These are phyloP conservation scores for Eciton burchellii DNA, from an alignment of 1,140 invertebrate species.

Conservation along the genomic window DNA sequence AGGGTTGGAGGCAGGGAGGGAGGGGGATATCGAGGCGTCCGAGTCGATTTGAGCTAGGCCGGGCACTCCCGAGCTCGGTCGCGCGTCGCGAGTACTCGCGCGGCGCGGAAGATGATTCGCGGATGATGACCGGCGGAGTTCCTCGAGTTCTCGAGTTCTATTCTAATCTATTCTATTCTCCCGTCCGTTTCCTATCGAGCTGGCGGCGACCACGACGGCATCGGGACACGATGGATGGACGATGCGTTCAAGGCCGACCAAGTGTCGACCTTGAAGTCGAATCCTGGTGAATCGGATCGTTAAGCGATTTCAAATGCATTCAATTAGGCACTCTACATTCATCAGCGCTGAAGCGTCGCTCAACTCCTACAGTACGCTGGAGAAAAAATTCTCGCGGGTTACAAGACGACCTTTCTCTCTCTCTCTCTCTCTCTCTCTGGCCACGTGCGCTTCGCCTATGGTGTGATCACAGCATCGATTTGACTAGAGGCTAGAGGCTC, in stretches of 20 bases:
- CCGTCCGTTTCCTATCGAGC: too few species aligned
- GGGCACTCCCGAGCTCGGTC: slow-evolving; percentile 71
- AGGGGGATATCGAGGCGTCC: not conserved
- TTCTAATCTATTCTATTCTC: too few species aligned
- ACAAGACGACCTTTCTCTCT: slow-evolving; percentile 11
- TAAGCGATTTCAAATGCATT: slow-evolving; percentile 45
- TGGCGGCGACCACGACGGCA: not conserved
- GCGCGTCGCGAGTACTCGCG: slow-evolving; percentile 44
- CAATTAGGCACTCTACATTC: slow-evolving; percentile 66
- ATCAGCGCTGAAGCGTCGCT: slow-evolving; percentile 45
- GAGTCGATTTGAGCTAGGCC: slow-evolving; percentile 69
- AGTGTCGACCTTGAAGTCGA: not conserved
- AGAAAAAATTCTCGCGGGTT: slow-evolving; percentile 24
- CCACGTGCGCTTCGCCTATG: slow-evolving; percentile 5
- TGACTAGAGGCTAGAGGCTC: slow-evolving; percentile 12
- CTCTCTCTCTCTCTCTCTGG: not conserved
- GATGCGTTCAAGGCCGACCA: too few species aligned
- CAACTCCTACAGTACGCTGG: slow-evolving; percentile 2
- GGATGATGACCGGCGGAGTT: not conserved
- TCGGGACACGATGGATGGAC: too few species aligned
- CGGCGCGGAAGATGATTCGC: not conserved
- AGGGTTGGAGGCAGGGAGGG: slow-evolving; percentile 57
- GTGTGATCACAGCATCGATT: slow-evolving; percentile 38
- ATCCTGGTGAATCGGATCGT: not conserved
- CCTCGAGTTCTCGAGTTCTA: too few species aligned